Evolutionary conservation across 2,888 invertebrate species (phyloP).

Genomic region (Sphaerophoria taeniata): DNA sequence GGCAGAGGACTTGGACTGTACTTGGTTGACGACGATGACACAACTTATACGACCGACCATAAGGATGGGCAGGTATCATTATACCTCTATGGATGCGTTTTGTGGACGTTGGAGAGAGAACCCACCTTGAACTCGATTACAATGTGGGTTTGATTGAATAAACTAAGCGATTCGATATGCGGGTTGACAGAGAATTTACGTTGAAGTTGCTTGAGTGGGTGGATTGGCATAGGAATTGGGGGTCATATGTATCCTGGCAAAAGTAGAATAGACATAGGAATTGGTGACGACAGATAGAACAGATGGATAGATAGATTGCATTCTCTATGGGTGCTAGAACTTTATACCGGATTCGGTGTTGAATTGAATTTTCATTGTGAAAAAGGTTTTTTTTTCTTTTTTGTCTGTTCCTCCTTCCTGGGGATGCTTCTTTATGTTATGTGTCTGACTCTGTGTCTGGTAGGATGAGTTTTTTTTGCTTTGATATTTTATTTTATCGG

Average conservation of each 20-base stretch:
- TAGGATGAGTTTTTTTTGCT: neutral
- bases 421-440: conserved; percentile 1
- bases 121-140: neutral
- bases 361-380: conserved; percentile 62
- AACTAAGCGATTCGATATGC: conserved; percentile 46
- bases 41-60: conserved; percentile 27
- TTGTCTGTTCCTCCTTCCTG: neutral
- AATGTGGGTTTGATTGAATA: conserved; percentile 1
- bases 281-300: conserved; percentile 58
- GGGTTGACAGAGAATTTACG: conserved; percentile 25
- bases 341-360: conserved; percentile 59
- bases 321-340: conserved; percentile 58
- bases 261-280: conserved; percentile 40
- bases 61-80: conserved; percentile 45
- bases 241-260: conserved; percentile 22
- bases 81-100: conserved; percentile 53
- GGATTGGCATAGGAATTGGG: neutral
- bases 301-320: conserved; percentile 65
- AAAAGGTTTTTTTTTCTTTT: conserved; percentile 30
- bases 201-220: neutral
- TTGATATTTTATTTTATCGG: neutral
- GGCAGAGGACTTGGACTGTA: neutral
- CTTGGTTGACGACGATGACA: conserved; percentile 5
- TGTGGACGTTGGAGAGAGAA: neutral
- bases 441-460: conserved; percentile 44